Evolutionary conservation across 2,888 invertebrate species (phyloP).

Genomic region (Acanthosepion esculentum): DNA sequence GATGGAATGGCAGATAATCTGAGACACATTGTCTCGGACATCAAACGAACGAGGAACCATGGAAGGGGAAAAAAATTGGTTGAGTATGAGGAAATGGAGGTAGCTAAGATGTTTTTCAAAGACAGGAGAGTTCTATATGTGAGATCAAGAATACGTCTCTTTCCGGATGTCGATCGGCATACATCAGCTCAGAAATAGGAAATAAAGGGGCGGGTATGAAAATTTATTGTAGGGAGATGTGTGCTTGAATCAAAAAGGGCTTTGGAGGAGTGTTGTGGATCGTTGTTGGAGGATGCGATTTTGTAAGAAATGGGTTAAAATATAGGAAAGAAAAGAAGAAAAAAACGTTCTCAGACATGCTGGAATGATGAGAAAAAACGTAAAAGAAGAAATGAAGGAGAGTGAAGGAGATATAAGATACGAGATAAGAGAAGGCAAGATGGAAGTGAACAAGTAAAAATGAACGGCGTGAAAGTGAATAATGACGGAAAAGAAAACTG

Average conservation of each 20-base stretch:
- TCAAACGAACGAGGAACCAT: conserved; percentile 14
- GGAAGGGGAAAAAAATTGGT: background rate
- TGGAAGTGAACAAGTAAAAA: background rate
- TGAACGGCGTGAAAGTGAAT: background rate
- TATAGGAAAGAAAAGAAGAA: background rate
- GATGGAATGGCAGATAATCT: conserved; percentile 33
- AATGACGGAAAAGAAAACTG: background rate
- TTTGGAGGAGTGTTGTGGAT: background rate
- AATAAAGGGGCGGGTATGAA: background rate
- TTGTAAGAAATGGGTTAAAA: background rate
- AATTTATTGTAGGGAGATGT: background rate
- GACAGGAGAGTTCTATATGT: background rate
- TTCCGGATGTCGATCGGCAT: conserved; percentile 1
- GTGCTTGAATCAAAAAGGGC: background rate
- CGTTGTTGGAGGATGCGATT: background rate
- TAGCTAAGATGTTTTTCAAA: conserved; percentile 22
- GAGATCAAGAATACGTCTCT: background rate
- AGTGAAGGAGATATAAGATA: background rate
- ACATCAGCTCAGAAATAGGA: conserved; percentile 6
- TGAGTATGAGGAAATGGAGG: background rate
- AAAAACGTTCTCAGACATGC: too few species aligned
- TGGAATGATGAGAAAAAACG: background rate
- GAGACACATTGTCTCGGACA: conserved; percentile 33
- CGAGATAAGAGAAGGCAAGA: background rate
- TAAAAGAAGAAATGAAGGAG: too few species aligned